A percentile compares a stretch with the other conserved stretches of the same genome.
Evolutionary conservation across 2,797 vertebrate species (phyloP).

Genomic region (Pseudopleuronectes americanus): DNA sequence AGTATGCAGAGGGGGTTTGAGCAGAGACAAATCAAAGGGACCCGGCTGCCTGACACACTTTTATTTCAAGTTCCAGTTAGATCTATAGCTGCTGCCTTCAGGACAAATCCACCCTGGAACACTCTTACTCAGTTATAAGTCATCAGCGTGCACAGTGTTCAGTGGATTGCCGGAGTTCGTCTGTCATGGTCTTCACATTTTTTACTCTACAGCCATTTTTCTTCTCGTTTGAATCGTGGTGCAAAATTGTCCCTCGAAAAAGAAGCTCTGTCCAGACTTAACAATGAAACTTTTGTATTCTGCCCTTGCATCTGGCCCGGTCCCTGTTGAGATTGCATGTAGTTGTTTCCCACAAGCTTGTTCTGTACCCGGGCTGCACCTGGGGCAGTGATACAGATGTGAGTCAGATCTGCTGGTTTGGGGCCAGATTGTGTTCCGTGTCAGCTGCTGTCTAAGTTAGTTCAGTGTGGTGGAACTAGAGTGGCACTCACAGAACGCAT

Average conservation of each 20-base stretch:
- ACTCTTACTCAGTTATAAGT: conserved; percentile 36
- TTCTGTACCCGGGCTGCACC: no score
- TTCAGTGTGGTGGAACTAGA: no score
- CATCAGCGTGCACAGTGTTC: conserved; percentile 34
- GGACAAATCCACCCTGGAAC: conserved; percentile 44
- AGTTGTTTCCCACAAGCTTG: background rate
- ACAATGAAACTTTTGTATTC: background rate
- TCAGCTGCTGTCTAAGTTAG: no score
- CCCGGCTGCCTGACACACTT: conserved; percentile 42
- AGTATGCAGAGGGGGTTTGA: conserved; percentile 22
- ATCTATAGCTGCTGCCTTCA: conserved; percentile 53
- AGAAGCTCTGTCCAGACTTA: conserved; percentile 5
- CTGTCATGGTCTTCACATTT: conserved; percentile 56
- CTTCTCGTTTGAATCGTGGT: conserved; percentile 16
- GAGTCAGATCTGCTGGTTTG: no score
- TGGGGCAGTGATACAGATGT: no score
- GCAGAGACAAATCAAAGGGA: conserved; percentile 64
- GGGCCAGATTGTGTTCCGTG: no score
- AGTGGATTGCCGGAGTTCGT: conserved; percentile 49
- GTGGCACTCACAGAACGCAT: no score
- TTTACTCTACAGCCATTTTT: conserved; percentile 39
- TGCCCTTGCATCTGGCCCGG: background rate
- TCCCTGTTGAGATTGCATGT: background rate
- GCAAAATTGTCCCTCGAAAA: conserved; percentile 21
- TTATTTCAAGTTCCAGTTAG: conserved; percentile 52